Conservation (phyloP, 2,888 invertebrate species). For the Dynastes tityus region DNA sequence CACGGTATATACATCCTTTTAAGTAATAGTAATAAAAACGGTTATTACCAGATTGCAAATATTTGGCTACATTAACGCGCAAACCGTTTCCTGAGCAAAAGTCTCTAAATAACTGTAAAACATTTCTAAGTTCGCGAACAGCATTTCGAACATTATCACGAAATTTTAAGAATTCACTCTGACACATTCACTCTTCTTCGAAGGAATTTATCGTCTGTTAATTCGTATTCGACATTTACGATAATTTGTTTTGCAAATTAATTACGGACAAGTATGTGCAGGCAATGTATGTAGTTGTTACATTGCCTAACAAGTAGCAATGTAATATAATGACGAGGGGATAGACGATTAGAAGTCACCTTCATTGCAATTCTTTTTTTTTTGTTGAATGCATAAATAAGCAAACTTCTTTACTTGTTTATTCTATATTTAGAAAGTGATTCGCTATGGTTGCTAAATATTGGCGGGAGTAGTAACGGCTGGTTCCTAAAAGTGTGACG, state of each 20-base stretch:
- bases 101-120: not conserved
- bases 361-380: not conserved
- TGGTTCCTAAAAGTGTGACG: no score
- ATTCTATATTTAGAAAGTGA: constrained; percentile 2
- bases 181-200: constrained; percentile 11
- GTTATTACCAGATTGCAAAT: not conserved
- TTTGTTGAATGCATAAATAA: not conserved
- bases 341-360: not conserved
- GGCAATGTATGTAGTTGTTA: not conserved
- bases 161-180: constrained; percentile 13
- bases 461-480: not conserved
- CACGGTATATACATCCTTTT: not conserved
- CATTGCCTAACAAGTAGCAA: constrained; percentile 2
- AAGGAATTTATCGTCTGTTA: constrained; percentile 33
- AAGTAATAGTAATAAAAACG: not conserved
- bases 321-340: not conserved
- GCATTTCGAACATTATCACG: not conserved
- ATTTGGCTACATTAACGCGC: not conserved
- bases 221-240: constrained; percentile 40
- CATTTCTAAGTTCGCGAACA: not conserved
- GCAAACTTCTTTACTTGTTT: not conserved
- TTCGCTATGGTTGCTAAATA: not conserved
- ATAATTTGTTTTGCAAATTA: constrained; percentile 41
- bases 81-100: no score
- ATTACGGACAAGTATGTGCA: constrained; percentile 28